These are phyloP conservation scores for Micronisus gabar DNA, from an alignment of 2,113 vertebrate genomes.

Conservation along the genomic window DNA sequence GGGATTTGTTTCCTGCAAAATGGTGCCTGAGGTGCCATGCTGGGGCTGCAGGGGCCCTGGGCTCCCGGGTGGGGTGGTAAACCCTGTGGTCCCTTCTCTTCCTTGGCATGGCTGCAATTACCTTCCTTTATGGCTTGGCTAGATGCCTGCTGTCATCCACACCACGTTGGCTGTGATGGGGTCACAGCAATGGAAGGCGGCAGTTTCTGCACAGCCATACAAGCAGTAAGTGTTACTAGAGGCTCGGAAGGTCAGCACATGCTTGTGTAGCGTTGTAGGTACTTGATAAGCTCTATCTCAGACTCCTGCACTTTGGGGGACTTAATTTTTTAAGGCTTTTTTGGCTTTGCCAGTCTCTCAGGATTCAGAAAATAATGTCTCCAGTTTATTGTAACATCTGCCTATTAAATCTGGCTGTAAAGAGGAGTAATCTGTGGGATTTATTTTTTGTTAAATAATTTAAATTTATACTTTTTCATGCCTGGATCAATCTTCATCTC, in stretches of 20 bases:
- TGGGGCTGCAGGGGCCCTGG: fast-evolving
- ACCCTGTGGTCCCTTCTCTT: neutral
- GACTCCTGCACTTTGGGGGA: neutral
- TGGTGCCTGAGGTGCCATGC: neutral
- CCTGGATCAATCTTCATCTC: neutral
- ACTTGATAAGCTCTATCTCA: neutral
- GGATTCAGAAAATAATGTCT: neutral
- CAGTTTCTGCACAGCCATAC: neutral
- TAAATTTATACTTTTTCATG: neutral
- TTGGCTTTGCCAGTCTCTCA: neutral
- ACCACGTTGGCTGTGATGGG: neutral
- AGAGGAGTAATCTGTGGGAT: neutral
- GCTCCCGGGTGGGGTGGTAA: neutral
- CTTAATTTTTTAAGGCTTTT: neutral
- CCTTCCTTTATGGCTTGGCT: neutral
- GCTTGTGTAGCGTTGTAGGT: fast-evolving
- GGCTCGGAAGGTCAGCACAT: neutral
- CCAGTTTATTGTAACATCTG: neutral
- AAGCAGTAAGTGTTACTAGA: no score
- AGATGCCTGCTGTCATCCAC: neutral
- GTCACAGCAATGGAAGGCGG: neutral
- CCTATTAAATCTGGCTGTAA: neutral
- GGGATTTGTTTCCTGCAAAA: neutral
- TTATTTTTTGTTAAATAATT: neutral
- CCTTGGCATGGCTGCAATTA: neutral